Evolutionary conservation across 2,888 invertebrate genomes (phyloP).

Genomic region (Euphydryas editha): DNA sequence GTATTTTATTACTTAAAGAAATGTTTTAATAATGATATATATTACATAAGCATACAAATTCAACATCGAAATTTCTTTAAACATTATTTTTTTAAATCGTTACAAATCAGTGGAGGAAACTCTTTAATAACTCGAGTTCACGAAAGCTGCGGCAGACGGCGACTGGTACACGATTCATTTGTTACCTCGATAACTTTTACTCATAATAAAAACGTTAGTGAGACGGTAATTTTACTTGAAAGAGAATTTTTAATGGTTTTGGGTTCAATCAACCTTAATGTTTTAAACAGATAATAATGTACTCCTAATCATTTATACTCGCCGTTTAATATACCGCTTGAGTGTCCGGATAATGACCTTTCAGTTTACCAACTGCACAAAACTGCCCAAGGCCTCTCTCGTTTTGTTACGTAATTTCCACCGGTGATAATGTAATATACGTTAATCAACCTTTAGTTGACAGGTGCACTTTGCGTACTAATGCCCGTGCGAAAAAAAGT

Average conservation of each 20-base stretch:
- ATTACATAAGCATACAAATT: too few species aligned
- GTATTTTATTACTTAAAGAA: too few species aligned
- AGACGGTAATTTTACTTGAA: slow-evolving; percentile 20
- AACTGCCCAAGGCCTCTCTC: too few species aligned
- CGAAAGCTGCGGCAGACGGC: slow-evolving; percentile 38
- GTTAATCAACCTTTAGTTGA: too few species aligned
- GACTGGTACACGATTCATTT: slow-evolving; percentile 45
- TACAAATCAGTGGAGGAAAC: slow-evolving; percentile 17
- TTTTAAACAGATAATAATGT: background rate
- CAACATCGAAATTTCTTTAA: too few species aligned
- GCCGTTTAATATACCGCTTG: background rate
- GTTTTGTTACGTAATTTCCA: too few species aligned
- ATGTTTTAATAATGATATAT: too few species aligned
- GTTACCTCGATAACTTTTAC: slow-evolving; percentile 33
- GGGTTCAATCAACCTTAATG: slow-evolving; percentile 1
- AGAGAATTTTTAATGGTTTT: slow-evolving; percentile 12
- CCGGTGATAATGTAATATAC: too few species aligned
- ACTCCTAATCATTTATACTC: background rate
- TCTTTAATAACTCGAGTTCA: slow-evolving; percentile 29
- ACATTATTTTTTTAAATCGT: slow-evolving; percentile 1
- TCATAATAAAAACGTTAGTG: slow-evolving; percentile 28
- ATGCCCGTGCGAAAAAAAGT: too few species aligned
- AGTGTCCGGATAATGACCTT: too few species aligned
- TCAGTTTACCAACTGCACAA: too few species aligned
- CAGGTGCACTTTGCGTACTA: too few species aligned